Evolutionary conservation across 2,888 invertebrate species (phyloP).

Genomic region (Cosmorhoe ocellata): DNA sequence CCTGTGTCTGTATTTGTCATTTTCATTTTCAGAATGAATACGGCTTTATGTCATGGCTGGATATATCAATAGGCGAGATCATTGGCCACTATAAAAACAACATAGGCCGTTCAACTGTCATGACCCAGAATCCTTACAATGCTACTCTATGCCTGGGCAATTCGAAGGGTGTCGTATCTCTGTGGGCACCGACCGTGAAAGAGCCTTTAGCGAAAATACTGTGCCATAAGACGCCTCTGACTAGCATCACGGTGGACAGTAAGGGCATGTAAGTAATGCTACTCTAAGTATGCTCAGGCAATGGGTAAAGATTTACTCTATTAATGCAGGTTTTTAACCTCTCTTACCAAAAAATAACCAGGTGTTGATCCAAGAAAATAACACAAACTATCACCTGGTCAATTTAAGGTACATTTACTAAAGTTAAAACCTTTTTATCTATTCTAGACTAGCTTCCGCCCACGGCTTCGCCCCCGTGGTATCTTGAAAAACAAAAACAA

Average conservation of each 20-base stretch:
- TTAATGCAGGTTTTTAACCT: too few relatives aligned
- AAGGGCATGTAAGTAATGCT: conserved; percentile 86
- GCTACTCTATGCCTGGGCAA: conserved; percentile 96
- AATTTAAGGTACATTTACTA: too few relatives aligned
- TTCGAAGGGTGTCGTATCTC: conserved; percentile 93
- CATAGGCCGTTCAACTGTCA: conserved; percentile 89
- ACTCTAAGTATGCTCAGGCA: too few relatives aligned
- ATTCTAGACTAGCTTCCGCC: too few relatives aligned
- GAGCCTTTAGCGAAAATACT: conserved; percentile 95
- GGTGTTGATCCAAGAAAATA: too few relatives aligned
- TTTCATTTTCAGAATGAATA: conserved; percentile 80
- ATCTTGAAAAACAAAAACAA: too few relatives aligned
- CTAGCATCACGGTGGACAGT: conserved; percentile 91
- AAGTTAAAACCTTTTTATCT: too few relatives aligned
- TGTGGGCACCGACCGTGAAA: conserved; percentile 96
- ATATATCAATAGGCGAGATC: conserved; percentile 96
- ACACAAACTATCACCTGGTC: too few relatives aligned
- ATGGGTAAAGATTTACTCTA: too few relatives aligned
- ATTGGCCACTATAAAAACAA: conserved; percentile 89
- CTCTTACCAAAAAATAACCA: too few relatives aligned
- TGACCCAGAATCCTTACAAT: conserved; percentile 97
- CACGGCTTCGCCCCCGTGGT: too few relatives aligned
- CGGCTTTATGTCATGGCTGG: conserved; percentile 95
- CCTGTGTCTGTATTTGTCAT: too few relatives aligned
- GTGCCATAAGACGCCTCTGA: conserved; percentile 92